These are phyloP conservation scores for Nibea albiflora DNA, from an alignment of 2,113 vertebrate species.

Conservation along the genomic window DNA sequence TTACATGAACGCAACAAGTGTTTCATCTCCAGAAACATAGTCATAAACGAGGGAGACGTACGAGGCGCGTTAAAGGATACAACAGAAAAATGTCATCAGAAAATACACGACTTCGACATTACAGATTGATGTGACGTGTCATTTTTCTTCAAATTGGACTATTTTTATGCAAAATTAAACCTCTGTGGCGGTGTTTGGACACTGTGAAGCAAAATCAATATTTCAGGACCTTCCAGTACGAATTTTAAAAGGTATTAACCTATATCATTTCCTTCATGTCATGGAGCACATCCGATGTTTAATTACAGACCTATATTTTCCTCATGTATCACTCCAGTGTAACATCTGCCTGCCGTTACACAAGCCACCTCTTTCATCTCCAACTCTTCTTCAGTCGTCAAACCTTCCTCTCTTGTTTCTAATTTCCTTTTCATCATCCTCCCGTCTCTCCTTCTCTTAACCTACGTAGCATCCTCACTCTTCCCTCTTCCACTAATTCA, in stretches of 20 bases:
- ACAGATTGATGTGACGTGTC: too few relatives aligned
- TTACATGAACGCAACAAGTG: background rate
- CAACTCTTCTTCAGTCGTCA: background rate
- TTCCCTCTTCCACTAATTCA: slow-evolving; percentile 14
- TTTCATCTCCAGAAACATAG: background rate
- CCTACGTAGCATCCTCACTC: slow-evolving; percentile 7
- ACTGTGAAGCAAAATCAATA: background rate
- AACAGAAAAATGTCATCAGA: too few relatives aligned
- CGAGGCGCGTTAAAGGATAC: background rate
- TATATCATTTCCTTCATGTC: background rate
- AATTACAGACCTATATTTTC: slow-evolving; percentile 39
- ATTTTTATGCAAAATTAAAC: too few relatives aligned
- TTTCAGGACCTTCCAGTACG: background rate
- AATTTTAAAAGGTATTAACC: background rate
- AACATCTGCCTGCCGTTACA: slow-evolving; percentile 15
- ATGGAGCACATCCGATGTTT: slow-evolving; percentile 12
- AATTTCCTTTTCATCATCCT: slow-evolving; percentile 61
- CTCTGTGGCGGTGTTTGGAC: background rate
- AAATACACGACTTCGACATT: too few relatives aligned
- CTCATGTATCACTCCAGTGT: background rate
- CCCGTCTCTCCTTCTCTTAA: slow-evolving; percentile 27
- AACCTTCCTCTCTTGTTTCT: slow-evolving; percentile 16
- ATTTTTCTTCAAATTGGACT: too few relatives aligned
- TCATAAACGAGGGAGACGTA: background rate
- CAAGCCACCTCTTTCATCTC: background rate